Percentiles rank a stretch among this genome's conserved stretches.
phyloP scores from a whole-genome alignment of 2,888 invertebrate species.

The Ectemnius cavifrons region DNA sequence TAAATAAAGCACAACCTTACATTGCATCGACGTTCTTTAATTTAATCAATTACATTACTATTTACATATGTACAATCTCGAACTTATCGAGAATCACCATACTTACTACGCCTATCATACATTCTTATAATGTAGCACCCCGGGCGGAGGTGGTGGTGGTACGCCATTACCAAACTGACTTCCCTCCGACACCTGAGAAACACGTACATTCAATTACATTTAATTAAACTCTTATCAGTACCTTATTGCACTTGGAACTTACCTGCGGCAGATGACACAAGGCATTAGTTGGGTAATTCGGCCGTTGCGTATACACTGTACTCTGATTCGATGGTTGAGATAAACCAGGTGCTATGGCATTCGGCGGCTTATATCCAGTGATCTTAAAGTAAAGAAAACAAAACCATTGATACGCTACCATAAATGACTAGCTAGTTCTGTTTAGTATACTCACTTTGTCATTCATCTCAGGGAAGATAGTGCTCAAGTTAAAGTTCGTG shows the following conservation, averaged over 20 bases:
- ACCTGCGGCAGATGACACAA: conserved; percentile 74
- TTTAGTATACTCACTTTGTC: conserved; percentile 72
- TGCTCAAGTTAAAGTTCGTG: conserved; percentile 90
- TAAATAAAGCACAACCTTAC: background rate
- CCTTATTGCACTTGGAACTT: conserved; percentile 16
- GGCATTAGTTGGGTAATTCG: conserved; percentile 70
- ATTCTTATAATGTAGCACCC: conserved; percentile 71
- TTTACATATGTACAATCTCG: conserved; percentile 60
- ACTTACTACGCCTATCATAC: conserved; percentile 52
- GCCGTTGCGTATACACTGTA: conserved; percentile 70
- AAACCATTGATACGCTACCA: background rate
- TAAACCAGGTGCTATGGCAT: conserved; percentile 69
- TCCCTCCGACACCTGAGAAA: conserved; percentile 65
- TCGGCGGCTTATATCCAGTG: conserved; percentile 74
- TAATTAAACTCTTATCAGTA: background rate
- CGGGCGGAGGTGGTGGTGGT: conserved; percentile 63
- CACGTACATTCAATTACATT: background rate
- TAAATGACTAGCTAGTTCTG: background rate
- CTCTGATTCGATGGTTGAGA: conserved; percentile 71
- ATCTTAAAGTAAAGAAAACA: conserved; percentile 58
- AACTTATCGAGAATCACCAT: conserved; percentile 14
- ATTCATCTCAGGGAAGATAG: conserved; percentile 92
- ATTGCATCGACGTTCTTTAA: conserved; percentile 43
- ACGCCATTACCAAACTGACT: conserved; percentile 68
- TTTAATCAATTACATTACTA: conserved; percentile 48